Conservation (phyloP, 2,888 invertebrate genomes). For the Leptopilina drosophilae region DNA sequence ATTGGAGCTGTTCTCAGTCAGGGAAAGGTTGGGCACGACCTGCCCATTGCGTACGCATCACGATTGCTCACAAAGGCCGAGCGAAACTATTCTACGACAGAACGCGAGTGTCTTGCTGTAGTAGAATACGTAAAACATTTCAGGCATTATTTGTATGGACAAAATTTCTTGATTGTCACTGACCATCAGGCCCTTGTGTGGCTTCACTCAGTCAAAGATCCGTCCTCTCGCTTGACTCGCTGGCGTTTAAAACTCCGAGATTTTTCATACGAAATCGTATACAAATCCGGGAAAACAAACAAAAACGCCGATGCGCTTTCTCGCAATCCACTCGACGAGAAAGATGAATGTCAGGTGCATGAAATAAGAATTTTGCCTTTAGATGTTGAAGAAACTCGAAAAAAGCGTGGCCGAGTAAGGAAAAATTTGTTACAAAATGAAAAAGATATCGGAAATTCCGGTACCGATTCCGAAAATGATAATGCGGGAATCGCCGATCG, state of each 20-base stretch:
- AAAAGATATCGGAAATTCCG: too few species aligned
- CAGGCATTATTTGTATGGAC: neutral
- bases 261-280: neutral
- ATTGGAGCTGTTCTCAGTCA: conserved; percentile 33
- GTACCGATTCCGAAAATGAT: too few species aligned
- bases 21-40: conserved; percentile 21
- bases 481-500: too few species aligned
- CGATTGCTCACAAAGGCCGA: conserved; percentile 35
- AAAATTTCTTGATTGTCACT: neutral
- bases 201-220: neutral
- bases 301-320: too few species aligned
- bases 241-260: neutral
- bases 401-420: too few species aligned
- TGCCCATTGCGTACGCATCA: conserved; percentile 43
- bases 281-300: too few species aligned
- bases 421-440: too few species aligned
- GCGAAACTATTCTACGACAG: conserved; percentile 42
- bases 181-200: conserved; percentile 8
- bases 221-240: neutral
- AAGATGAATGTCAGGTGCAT: too few species aligned
- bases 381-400: too few species aligned
- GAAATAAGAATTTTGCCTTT: too few species aligned
- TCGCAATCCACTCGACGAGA: too few species aligned
- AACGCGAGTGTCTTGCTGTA: conserved; percentile 40
- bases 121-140: conserved; percentile 15